These are phyloP conservation scores for Threskiornis aethiopicus DNA, from an alignment of 2,797 vertebrate genomes.

Conservation along the genomic window DNA sequence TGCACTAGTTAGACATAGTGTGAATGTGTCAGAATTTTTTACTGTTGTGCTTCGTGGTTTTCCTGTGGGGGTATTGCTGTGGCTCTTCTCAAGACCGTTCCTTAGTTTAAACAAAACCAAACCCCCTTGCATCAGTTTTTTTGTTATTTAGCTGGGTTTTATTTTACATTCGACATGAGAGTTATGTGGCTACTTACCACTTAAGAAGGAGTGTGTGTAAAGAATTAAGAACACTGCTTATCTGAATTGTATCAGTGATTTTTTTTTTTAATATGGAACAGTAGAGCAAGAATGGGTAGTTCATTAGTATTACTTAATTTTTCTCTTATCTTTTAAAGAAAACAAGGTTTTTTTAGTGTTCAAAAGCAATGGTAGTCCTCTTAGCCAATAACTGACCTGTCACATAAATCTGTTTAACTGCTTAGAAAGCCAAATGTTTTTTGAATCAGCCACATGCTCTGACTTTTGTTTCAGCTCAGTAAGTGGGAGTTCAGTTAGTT, in stretches of 20 bases:
- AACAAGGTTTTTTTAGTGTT: background rate
- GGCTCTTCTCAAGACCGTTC: background rate
- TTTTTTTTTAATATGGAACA: background rate
- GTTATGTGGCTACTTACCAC: background rate
- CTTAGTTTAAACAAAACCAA: background rate
- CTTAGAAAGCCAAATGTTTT: background rate
- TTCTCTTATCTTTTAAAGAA: background rate
- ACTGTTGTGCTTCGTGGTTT: background rate
- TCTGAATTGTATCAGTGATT: background rate
- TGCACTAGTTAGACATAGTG: background rate
- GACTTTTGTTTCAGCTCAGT: background rate
- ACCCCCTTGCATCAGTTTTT: background rate
- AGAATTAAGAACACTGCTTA: background rate
- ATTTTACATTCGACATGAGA: background rate
- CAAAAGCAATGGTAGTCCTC: background rate
- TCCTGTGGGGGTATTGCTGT: background rate
- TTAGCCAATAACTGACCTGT: background rate
- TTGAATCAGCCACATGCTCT: background rate
- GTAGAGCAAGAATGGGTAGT: background rate
- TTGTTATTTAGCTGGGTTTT: background rate
- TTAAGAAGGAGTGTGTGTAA: background rate
- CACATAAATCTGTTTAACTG: background rate
- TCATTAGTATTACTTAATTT: background rate
- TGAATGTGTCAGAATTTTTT: background rate
- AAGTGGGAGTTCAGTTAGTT: background rate